Evolutionary conservation across 2,888 invertebrate genomes (phyloP).

Genomic region (Hoplodrina ambigua): DNA sequence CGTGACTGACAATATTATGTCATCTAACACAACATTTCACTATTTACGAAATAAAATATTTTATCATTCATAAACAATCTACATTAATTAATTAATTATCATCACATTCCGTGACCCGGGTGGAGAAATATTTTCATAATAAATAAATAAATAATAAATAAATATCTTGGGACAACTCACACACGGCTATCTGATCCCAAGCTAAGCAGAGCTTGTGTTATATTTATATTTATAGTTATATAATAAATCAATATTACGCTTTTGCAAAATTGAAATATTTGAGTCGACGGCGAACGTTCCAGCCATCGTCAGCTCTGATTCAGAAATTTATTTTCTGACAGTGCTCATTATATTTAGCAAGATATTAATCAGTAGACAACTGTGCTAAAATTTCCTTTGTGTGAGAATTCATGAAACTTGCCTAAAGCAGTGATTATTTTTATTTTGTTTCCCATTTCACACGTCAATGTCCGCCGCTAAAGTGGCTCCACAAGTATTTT

Average conservation of each 20-base stretch:
- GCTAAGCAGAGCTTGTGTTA: no score
- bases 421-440: conserved; percentile 23
- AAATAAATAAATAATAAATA: no score
- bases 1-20: conserved; percentile 59
- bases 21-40: conserved; percentile 55
- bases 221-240: no score
- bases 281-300: conserved; percentile 17
- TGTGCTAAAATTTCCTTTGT: conserved; percentile 23
- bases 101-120: conserved; percentile 22
- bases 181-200: no score
- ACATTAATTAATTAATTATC: conserved; percentile 30
- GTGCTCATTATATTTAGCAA: conserved; percentile 39
- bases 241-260: conserved; percentile 38
- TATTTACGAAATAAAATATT: conserved; percentile 56
- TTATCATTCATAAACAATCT: conserved; percentile 56
- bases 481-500: conserved; percentile 54
- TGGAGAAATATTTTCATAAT: conserved; percentile 30
- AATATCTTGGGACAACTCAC: no score
- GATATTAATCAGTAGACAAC: conserved; percentile 42
- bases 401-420: conserved; percentile 28
- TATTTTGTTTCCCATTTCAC: conserved; percentile 49
- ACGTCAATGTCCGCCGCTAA: conserved; percentile 44
- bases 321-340: conserved; percentile 30
- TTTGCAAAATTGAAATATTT: conserved; percentile 43
- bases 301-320: conserved; percentile 9